Evolutionary conservation across 2,888 invertebrate genomes (phyloP).

Genomic region (Teleogryllus oceanicus): DNA sequence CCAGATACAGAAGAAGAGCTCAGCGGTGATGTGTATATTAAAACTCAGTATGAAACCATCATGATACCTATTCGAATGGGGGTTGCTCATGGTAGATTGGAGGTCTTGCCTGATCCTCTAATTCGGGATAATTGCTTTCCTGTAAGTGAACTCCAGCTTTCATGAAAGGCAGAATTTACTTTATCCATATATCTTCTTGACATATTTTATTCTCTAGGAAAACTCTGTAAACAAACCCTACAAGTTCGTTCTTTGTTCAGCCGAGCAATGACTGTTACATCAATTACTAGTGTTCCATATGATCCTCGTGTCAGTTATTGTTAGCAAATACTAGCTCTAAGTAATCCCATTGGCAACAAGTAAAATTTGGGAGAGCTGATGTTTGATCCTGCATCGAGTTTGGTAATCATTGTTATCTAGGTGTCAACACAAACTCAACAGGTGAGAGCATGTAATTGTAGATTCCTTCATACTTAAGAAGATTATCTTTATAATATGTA

Average conservation of each 20-base stretch:
- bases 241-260: constrained; percentile 78
- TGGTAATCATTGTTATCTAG: constrained; percentile 70
- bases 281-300: constrained; percentile 58
- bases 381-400: constrained; percentile 70
- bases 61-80: constrained; percentile 69
- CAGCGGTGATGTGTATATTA: constrained; percentile 67
- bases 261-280: constrained; percentile 71
- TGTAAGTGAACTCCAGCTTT: constrained; percentile 52
- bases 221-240: constrained; percentile 71
- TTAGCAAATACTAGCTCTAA: constrained; percentile 45
- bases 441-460: constrained; percentile 49
- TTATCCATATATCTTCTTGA: background rate
- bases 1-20: constrained; percentile 65
- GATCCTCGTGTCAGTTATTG: constrained; percentile 60
- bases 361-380: constrained; percentile 55
- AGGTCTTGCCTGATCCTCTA: constrained; percentile 64
- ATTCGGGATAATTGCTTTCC: constrained; percentile 77
- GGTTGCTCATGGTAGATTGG: constrained; percentile 70
- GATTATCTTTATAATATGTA: no score
- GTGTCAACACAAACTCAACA: constrained; percentile 62
- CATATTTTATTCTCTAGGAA: constrained; percentile 54
- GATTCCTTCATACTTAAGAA: no score
- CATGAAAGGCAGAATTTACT: background rate
- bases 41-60: constrained; percentile 66
- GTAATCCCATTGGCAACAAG: constrained; percentile 54